Evolutionary conservation across 2,888 invertebrate genomes (phyloP).

Genomic region (Leuctra nigra): DNA sequence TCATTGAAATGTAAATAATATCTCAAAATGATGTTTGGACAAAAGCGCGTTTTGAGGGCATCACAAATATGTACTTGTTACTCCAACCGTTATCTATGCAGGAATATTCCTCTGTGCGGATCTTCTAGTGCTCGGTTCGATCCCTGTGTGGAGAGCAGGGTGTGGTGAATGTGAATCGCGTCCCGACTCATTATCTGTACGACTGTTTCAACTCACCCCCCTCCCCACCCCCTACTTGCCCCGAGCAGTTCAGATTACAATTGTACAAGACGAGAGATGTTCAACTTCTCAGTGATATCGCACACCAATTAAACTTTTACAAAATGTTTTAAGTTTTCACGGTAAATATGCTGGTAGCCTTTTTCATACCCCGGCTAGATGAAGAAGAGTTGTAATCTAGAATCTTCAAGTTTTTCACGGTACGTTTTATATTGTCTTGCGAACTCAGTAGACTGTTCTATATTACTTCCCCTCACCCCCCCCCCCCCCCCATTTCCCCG

Average conservation of each 20-base stretch:
- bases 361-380: neutral
- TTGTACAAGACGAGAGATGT: slow-evolving; percentile 3
- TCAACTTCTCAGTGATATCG: neutral
- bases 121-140: too few relatives aligned
- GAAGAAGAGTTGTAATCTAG: neutral
- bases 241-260: slow-evolving; percentile 1
- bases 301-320: slow-evolving; percentile 2
- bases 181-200: neutral
- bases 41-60: too few relatives aligned
- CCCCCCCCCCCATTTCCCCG: too few relatives aligned
- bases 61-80: too few relatives aligned
- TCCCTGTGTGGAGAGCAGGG: too few relatives aligned
- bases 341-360: neutral
- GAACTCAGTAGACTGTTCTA: neutral
- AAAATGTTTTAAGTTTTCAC: neutral
- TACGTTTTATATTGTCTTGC: neutral
- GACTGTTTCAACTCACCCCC: neutral
- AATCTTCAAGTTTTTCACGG: neutral
- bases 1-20: too few relatives aligned
- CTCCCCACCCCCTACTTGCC: neutral
- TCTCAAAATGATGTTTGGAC: too few relatives aligned
- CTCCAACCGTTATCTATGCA: too few relatives aligned
- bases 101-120: too few relatives aligned
- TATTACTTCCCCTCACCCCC: neutral
- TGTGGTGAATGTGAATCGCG: neutral